These are phyloP conservation scores for Trachurus trachurus DNA, from an alignment of 2,797 vertebrate species.

Conservation along the genomic window DNA sequence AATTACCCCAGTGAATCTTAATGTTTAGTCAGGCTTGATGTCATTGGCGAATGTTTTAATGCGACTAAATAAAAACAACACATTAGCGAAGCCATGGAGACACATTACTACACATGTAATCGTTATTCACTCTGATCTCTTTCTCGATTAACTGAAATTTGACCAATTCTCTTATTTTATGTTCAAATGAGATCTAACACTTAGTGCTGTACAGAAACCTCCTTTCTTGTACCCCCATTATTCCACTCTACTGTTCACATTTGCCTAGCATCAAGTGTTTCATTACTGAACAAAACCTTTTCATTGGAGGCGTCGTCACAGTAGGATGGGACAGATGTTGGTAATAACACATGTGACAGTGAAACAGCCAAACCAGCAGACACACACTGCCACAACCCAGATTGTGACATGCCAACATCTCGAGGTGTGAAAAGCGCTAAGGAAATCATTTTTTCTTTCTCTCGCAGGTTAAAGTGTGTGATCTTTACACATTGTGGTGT, in stretches of 20 bases:
- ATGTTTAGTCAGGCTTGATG: constrained; percentile 7
- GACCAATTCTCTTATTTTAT: neutral
- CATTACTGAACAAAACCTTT: neutral
- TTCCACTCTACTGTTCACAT: neutral
- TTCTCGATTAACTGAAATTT: neutral
- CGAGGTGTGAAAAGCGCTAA: neutral
- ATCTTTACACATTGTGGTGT: neutral
- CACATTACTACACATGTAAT: no score
- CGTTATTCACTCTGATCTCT: no score
- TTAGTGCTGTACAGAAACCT: neutral
- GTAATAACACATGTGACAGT: neutral
- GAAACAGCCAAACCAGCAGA: neutral
- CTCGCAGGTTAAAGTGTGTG: neutral
- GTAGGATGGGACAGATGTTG: neutral
- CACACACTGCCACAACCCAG: neutral
- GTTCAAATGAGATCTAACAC: neutral
- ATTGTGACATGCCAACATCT: neutral
- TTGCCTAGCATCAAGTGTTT: neutral
- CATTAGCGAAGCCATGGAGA: constrained; percentile 15
- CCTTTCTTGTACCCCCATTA: neutral
- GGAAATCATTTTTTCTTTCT: neutral
- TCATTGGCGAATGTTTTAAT: constrained; percentile 16
- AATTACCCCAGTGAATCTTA: constrained; percentile 20
- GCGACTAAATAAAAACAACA: constrained; percentile 30
- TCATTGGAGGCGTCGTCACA: neutral